phyloP scores from a whole-genome alignment of 2,888 invertebrate species.

The Drosophila helvetica region DNA sequence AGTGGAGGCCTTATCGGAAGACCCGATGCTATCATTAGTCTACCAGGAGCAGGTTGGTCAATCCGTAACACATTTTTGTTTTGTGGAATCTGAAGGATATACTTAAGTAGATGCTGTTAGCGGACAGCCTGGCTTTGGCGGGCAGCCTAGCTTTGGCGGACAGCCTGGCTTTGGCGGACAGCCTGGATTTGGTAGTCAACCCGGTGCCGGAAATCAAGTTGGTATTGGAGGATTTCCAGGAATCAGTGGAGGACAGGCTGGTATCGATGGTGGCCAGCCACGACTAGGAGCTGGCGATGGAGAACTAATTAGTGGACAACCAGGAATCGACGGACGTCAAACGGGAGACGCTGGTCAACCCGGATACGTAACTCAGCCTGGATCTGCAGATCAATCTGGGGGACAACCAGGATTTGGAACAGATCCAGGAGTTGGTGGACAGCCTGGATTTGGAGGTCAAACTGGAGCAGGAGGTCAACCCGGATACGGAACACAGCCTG shows the following conservation, averaged over 20 bases:
- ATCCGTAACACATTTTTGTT: background rate
- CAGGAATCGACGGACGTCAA: slow-evolving; percentile 4
- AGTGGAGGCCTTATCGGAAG: slow-evolving; percentile 34
- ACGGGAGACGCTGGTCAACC: slow-evolving; percentile 32
- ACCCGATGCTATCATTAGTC: slow-evolving; percentile 66
- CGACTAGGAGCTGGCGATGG: no score
- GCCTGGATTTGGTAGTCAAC: slow-evolving; percentile 21
- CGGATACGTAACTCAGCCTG: slow-evolving; percentile 17
- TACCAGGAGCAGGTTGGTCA: slow-evolving; percentile 52
- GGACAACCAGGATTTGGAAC: background rate
- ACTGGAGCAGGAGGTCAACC: slow-evolving; percentile 7
- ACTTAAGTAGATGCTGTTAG: background rate
- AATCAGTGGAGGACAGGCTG: slow-evolving; percentile 21
- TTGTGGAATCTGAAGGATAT: background rate
- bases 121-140: slow-evolving; percentile 4
- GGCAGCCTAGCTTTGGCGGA: slow-evolving; percentile 17
- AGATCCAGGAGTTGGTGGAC: background rate
- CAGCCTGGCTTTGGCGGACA: slow-evolving; percentile 26
- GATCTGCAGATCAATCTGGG: slow-evolving; percentile 11
- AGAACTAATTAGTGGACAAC: no score
- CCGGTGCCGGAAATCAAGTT: slow-evolving; percentile 21
- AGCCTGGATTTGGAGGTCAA: slow-evolving; percentile 15
- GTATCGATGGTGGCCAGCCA: background rate
- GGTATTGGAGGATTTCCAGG: slow-evolving; percentile 26
- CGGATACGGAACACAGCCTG: slow-evolving; percentile 20